Base-by-base conservation (phyloP, 2,888 invertebrate genomes). In the Trichacis sp. region DNA sequence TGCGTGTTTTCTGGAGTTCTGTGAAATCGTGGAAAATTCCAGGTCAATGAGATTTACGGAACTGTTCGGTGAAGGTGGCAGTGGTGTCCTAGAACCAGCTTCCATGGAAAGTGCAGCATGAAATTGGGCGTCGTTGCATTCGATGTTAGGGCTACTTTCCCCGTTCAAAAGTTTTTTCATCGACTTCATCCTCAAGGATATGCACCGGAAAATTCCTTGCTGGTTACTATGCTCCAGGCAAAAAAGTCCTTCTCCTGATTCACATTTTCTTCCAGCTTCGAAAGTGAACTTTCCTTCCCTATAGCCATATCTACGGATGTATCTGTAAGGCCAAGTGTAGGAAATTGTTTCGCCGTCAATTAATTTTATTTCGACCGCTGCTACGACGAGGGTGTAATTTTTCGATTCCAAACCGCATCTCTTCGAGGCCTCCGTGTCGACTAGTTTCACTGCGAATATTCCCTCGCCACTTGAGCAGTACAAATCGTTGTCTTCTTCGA, bases 401-500 rank as follows among this genome's bases (percentile, higher is more conserved):
- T 89, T 89, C 9, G 89, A 87, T 74, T 91, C 91, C 61, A 95
- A 86, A 48, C 90, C 89, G 82, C 94, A 94, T 65, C 93, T 87
- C 46, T 88, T 88, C 1, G 94, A 93, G 1, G 93, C 94, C 64
- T 93, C 92, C 0, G 94, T 93, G 33, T 91, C 87, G 70, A 91
- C 90, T 75, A 94, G 87, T 83, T 89, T 92, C 1, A 94, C 93
- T 53, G 90, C 89, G 80, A 94, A 94, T 12, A 93, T 87, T 49
- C 93, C 93, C 85, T 94, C 93, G 18, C 92, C 93, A 60, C 93
- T 92, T 38, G 94, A 92, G 79, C 93, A 94, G 80, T 94, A 95
- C n/a, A 95, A 85, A 83, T 94, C 94, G 84, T 94, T 94, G 76
- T 94, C 94, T 85, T 94, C 93, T 85, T 94, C 93, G 77, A 93